Conservation (phyloP, 2,797 vertebrate genomes). For the Malacoctenus gilli region DNA sequence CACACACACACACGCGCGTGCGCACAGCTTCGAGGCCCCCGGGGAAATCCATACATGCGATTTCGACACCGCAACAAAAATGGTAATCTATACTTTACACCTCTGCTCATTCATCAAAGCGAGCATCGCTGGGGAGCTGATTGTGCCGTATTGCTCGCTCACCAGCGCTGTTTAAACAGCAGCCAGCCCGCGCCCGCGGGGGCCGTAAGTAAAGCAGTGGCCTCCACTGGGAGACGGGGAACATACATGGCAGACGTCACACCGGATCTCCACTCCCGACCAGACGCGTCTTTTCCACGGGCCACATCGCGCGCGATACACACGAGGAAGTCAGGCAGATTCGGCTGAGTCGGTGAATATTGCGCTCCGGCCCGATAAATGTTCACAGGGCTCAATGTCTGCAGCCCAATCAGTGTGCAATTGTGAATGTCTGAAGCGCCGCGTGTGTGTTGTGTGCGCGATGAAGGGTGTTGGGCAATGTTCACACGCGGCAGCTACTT, state of each 20-base stretch:
- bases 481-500: constrained; percentile 14
- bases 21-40: constrained; percentile 9
- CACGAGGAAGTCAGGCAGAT: constrained; percentile 35
- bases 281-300: constrained; percentile 41
- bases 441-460: constrained; percentile 6
- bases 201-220: constrained; percentile 52
- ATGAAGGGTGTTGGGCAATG: constrained; percentile 11
- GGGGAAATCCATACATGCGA: constrained; percentile 42
- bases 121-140: constrained; percentile 58
- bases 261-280: constrained; percentile 32
- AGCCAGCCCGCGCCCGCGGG: constrained; percentile 42
- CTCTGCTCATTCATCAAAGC: constrained; percentile 68
- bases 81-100: constrained; percentile 62
- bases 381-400: constrained; percentile 7
- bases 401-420: constrained; percentile 15
- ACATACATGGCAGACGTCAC: constrained; percentile 59
- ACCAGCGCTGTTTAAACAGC: constrained; percentile 56
- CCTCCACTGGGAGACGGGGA: constrained; percentile 49
- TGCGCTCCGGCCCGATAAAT: constrained; percentile 26
- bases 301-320: constrained; percentile 41
- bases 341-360: constrained; percentile 26
- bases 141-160: constrained; percentile 48
- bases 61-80: constrained; percentile 50
- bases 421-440: constrained; percentile 20
- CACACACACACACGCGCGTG: constrained; percentile 9